Evolutionary conservation across 2,113 vertebrate species (phyloP).

Genomic region (Saccopteryx leptura): DNA sequence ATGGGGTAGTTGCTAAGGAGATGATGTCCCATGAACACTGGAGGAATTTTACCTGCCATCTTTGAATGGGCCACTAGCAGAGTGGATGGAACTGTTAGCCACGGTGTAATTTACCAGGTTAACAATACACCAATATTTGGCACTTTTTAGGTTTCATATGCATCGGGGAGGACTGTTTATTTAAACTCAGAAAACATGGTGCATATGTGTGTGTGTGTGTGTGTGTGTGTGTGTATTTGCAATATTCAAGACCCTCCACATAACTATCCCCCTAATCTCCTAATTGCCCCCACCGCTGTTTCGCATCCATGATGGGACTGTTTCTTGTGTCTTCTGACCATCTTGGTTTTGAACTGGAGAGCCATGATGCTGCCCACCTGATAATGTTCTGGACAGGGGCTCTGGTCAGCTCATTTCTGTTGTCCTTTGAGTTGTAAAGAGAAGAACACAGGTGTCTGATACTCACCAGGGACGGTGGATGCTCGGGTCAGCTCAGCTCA

Average conservation of each 20-base stretch:
- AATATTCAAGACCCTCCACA: slow-evolving; percentile 17
- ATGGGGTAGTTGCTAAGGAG: slow-evolving; percentile 86
- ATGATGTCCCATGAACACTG: slow-evolving; percentile 66
- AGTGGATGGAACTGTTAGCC: background rate
- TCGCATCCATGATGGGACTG: accelerated
- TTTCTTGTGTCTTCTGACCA: background rate
- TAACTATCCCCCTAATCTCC: background rate
- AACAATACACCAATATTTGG: background rate
- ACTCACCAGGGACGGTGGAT: background rate
- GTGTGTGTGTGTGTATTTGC: background rate
- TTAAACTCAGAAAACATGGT: slow-evolving; percentile 64
- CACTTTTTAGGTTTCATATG: slow-evolving; percentile 62
- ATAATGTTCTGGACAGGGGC: background rate
- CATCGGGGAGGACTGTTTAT: slow-evolving; percentile 71
- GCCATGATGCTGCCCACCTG: accelerated
- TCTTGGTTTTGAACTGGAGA: background rate
- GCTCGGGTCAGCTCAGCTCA: slow-evolving; percentile 42
- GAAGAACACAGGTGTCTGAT: background rate
- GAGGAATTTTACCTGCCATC: background rate
- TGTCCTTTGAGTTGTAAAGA: slow-evolving; percentile 1
- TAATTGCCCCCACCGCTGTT: background rate
- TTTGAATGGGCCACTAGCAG: slow-evolving; percentile 57
- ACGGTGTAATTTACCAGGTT: slow-evolving; percentile 30
- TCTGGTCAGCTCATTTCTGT: background rate
- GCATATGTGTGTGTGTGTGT: no score